Evolutionary conservation across 2,113 vertebrate species (phyloP).

Genomic region (Microtus montanus): DNA sequence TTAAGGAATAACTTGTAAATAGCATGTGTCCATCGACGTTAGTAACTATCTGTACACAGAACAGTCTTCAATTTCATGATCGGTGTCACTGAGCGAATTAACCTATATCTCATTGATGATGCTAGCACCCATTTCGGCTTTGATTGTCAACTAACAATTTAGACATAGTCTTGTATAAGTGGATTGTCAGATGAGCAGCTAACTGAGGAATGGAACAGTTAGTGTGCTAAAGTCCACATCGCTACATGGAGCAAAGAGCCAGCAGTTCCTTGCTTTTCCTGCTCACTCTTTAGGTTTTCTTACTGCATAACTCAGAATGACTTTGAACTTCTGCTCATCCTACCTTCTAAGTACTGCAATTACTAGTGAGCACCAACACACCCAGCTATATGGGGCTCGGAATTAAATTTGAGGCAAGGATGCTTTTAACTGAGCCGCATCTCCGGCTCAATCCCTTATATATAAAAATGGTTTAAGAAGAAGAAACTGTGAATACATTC

Average conservation of each 20-base stretch:
- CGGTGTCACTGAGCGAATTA: background rate
- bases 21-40: background rate
- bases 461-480: background rate
- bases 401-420: background rate
- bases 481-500: too few species aligned
- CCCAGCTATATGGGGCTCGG: background rate
- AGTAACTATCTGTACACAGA: background rate
- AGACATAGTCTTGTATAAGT: background rate
- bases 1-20: background rate
- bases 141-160: background rate
- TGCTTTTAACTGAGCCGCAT: background rate
- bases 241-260: background rate
- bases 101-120: background rate
- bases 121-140: background rate
- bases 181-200: background rate
- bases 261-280: background rate
- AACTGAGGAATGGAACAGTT: background rate
- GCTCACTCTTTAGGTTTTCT: too few species aligned
- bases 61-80: background rate
- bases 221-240: background rate
- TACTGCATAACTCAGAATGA: too few species aligned
- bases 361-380: background rate
- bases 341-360: too few species aligned
- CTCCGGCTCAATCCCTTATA: background rate
- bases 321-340: background rate